Conservation (phyloP, 2,888 invertebrate genomes). For the Athripsodes cinereus region DNA sequence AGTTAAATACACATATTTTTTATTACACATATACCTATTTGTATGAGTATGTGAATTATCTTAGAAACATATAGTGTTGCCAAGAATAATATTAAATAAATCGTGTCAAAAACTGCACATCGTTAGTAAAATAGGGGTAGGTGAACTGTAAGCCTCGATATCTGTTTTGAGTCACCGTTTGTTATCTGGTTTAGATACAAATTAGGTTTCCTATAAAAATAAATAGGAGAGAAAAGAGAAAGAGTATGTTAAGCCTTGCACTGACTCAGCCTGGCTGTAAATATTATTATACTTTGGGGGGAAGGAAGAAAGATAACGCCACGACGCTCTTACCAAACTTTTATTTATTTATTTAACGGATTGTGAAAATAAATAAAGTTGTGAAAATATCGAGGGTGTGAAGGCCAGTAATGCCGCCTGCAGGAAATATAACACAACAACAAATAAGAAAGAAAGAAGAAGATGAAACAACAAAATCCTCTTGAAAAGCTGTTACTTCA, state of each 20-base stretch:
- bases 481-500: not conserved
- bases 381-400: conserved; percentile 1
- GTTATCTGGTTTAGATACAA: conserved; percentile 6
- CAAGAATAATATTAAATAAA: no score
- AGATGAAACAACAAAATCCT: not conserved
- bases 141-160: not conserved
- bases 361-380: no score
- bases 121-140: not conserved
- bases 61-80: no score
- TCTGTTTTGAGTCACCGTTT: conserved; percentile 7
- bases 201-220: conserved; percentile 5
- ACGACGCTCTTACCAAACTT: not conserved
- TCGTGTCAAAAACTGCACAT: no score
- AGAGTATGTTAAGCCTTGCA: not conserved
- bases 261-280: not conserved
- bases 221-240: not conserved
- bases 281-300: not conserved
- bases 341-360: conserved; percentile 6
- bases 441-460: not conserved
- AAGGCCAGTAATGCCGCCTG: not conserved
- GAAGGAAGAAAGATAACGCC: not conserved
- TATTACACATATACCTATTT: no score
- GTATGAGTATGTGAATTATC: no score
- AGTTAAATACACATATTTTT: no score
- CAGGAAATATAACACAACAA: not conserved